These are phyloP conservation scores for Deroptyus accipitrinus DNA, from an alignment of 2,113 vertebrate species.

Conservation along the genomic window DNA sequence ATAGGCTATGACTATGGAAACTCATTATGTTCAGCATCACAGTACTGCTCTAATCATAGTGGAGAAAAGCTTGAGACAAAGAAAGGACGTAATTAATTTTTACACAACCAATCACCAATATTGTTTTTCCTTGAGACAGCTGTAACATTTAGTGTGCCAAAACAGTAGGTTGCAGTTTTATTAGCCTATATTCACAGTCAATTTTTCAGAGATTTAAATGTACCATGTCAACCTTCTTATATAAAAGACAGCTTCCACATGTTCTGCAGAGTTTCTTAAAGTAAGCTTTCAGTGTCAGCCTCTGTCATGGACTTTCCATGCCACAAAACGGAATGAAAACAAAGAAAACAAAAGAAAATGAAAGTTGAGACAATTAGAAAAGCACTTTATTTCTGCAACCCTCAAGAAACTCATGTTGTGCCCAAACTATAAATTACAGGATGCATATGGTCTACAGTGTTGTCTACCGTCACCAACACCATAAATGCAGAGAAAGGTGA, in stretches of 20 bases:
- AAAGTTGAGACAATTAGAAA: background rate
- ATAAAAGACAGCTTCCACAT: background rate
- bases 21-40: background rate
- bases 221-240: constrained; percentile 16
- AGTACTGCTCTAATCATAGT: background rate
- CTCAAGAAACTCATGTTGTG: background rate
- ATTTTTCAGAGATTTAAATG: constrained; percentile 39
- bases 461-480: background rate
- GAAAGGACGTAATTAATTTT: constrained; percentile 38
- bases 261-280: background rate
- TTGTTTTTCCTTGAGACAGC: background rate
- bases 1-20: background rate
- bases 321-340: background rate
- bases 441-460: background rate
- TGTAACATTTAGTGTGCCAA: constrained; percentile 19
- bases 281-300: background rate
- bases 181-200: constrained; percentile 26
- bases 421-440: background rate
- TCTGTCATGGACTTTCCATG: background rate
- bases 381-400: background rate
- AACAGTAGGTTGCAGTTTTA: constrained; percentile 16
- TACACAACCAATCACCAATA: constrained; percentile 20
- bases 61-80: constrained; percentile 12
- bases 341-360: background rate
- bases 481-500: background rate